Evolutionary conservation across 2,113 vertebrate species (phyloP).

Genomic region (Okapia johnstoni): DNA sequence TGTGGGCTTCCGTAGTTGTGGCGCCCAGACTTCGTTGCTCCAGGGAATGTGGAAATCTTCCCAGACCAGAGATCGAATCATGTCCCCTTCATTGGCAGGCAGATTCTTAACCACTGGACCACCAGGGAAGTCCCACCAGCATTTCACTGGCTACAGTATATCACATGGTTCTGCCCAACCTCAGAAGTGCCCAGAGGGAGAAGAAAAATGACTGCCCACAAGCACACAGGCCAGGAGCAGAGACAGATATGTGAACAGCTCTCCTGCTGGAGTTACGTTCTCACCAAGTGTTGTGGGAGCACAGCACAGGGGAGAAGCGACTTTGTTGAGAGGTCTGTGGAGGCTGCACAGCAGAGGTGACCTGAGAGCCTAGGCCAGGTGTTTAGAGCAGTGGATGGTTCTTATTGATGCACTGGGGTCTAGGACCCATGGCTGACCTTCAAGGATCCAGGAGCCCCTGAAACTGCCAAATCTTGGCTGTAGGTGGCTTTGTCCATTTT

Average conservation of each 20-base stretch:
- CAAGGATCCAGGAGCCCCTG: not conserved
- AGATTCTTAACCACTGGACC: not conserved
- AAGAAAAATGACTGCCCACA: no score
- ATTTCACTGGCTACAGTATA: not conserved
- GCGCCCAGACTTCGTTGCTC: not conserved
- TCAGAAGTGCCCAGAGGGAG: not conserved
- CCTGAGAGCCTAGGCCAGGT: not conserved
- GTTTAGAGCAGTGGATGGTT: not conserved
- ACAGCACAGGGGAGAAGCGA: rapidly evolving
- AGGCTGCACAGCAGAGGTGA: not conserved
- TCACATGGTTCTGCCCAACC: not conserved
- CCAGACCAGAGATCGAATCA: not conserved
- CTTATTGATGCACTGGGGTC: not conserved
- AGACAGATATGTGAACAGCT: not conserved
- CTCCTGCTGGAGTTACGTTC: not conserved
- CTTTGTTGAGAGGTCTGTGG: not conserved
- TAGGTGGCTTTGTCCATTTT: not conserved
- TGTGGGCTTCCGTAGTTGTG: not conserved
- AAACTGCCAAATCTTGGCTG: not conserved
- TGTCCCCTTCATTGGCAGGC: not conserved
- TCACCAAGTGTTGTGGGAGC: not conserved
- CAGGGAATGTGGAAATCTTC: not conserved
- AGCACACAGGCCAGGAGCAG: not conserved
- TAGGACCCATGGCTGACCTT: not conserved
- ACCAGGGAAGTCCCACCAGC: not conserved